Percentiles rank a stretch among this genome's conserved stretches.
Conservation (phyloP, 2,113 vertebrate species). For the Psophia crepitans region DNA sequence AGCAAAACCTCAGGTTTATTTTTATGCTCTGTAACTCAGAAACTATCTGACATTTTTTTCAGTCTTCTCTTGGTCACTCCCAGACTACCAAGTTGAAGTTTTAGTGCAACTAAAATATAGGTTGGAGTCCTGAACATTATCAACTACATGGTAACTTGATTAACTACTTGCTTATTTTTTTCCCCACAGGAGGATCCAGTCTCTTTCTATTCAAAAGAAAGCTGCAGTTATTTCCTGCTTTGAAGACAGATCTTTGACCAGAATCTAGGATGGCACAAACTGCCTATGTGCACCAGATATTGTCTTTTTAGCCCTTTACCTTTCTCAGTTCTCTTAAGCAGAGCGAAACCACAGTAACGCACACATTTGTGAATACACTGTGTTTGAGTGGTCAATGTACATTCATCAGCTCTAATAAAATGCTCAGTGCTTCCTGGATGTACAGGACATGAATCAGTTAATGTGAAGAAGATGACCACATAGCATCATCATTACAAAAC, state of each 20-base stretch:
- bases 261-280: not conserved
- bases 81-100: not conserved
- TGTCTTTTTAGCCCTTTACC: not conserved
- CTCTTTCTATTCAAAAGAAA: not conserved
- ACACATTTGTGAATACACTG: not conserved
- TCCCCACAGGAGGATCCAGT: not conserved
- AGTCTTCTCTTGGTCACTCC: not conserved
- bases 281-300: not conserved
- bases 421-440: constrained; percentile 15
- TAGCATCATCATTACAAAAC: not conserved
- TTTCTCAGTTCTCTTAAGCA: not conserved
- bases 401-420: constrained; percentile 26
- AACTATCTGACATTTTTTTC: not conserved
- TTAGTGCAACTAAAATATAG: not conserved
- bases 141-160: not conserved
- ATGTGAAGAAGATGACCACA: constrained; percentile 44
- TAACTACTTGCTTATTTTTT: not conserved
- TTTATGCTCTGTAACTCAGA: not conserved
- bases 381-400: not conserved
- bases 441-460: constrained; percentile 43
- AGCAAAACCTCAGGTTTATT: not conserved
- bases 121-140: not conserved
- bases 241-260: not conserved
- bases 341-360: not conserved
- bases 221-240: not conserved